These are phyloP conservation scores for Urophycis tenuis DNA, from an alignment of 2,797 vertebrate genomes.

Conservation along the genomic window DNA sequence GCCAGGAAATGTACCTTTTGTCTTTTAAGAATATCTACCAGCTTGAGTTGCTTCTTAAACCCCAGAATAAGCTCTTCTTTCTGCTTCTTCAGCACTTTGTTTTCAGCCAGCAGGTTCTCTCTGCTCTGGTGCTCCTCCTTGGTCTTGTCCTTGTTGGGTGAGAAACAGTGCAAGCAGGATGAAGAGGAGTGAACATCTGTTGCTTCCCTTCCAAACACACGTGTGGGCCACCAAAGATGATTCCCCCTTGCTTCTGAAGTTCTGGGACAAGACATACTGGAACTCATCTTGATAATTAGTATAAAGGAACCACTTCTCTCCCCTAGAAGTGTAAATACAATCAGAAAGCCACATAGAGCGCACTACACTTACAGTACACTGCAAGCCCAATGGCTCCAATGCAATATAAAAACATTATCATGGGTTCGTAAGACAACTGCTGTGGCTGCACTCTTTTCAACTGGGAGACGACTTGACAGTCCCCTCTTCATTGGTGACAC, in stretches of 20 bases:
- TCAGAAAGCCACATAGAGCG: neutral
- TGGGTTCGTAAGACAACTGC: neutral
- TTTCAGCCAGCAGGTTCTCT: constrained; percentile 82
- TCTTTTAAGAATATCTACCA: constrained; percentile 93
- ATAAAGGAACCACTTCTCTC: neutral
- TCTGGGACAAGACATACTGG: neutral
- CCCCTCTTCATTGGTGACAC: neutral
- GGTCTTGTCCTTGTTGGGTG: constrained; percentile 69
- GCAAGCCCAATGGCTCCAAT: neutral
- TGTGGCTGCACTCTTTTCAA: neutral
- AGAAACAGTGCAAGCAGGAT: neutral
- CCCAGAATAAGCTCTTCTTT: constrained; percentile 84
- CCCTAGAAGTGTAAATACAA: neutral
- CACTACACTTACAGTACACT: neutral
- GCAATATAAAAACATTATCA: neutral
- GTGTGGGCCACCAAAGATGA: no score
- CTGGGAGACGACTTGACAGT: neutral
- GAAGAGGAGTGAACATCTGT: neutral
- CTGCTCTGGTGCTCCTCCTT: constrained; percentile 79
- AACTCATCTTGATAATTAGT: neutral
- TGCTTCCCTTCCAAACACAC: no score
- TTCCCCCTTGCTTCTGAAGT: no score
- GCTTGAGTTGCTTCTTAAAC: constrained; percentile 92
- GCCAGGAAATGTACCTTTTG: constrained; percentile 78
- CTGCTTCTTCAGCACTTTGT: constrained; percentile 89